These are phyloP conservation scores for Riptortus pedestris DNA, from an alignment of 1,140 invertebrate genomes.

Conservation along the genomic window DNA sequence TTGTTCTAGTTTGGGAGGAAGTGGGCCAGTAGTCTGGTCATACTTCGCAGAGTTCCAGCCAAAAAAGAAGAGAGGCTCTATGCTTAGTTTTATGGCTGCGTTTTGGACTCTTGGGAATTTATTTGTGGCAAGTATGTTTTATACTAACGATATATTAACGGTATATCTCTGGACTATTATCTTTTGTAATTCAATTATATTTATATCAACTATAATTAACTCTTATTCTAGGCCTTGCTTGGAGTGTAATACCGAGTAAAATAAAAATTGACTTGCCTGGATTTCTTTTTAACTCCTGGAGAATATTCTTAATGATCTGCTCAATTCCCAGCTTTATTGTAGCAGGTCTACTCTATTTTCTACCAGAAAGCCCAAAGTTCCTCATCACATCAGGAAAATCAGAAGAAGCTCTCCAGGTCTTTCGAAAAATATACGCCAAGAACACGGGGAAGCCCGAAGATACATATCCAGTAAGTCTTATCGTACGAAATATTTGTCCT, in stretches of 20 bases:
- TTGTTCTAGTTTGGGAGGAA: constrained; percentile 70
- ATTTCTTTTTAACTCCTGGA: constrained; percentile 81
- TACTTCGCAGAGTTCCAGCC: constrained; percentile 92
- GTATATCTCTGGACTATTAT: too few relatives aligned
- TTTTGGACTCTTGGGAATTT: constrained; percentile 87
- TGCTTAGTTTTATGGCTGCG: constrained; percentile 84
- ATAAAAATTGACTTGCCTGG: constrained; percentile 30
- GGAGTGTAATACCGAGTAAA: constrained; percentile 66
- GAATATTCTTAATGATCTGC: constrained; percentile 79
- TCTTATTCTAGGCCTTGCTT: constrained; percentile 55
- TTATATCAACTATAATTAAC: too few relatives aligned
- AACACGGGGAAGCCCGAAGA: constrained; percentile 64
- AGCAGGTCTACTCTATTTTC: constrained; percentile 63
- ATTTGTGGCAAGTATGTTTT: constrained; percentile 60
- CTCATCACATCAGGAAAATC: constrained; percentile 62
- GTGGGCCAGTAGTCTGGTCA: constrained; percentile 88
- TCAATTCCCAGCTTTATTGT: constrained; percentile 76
- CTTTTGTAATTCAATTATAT: too few relatives aligned
- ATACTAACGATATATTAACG: too few relatives aligned
- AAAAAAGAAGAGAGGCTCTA: constrained; percentile 74
- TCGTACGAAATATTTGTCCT: neutral
- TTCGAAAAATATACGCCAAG: constrained; percentile 63
- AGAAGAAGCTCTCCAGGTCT: constrained; percentile 67
- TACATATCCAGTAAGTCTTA: constrained; percentile 46
- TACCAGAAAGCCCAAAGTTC: constrained; percentile 90